phyloP scores from a whole-genome alignment of 2,888 invertebrate species.

The Adela reaumurella region DNA sequence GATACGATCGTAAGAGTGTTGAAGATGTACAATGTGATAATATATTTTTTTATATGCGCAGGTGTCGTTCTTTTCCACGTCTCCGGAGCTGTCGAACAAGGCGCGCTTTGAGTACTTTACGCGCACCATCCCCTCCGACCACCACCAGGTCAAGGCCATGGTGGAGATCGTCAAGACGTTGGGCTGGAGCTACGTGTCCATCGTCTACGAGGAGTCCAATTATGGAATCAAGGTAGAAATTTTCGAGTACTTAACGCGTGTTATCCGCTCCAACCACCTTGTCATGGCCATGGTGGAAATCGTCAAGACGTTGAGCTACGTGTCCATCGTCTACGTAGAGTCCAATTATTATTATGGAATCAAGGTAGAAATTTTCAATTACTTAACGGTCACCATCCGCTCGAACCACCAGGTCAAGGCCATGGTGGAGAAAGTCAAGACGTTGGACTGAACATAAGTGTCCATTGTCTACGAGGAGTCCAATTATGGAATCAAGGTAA shows the following conservation, averaged over 20 bases:
- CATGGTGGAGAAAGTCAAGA: constrained; percentile 80
- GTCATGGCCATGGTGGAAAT: too few relatives aligned
- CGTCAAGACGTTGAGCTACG: too few relatives aligned
- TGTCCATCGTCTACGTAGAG: too few relatives aligned
- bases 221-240: constrained; percentile 76
- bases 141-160: constrained; percentile 85
- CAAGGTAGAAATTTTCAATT: too few relatives aligned
- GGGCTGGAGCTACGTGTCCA: constrained; percentile 83
- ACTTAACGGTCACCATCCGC: too few relatives aligned
- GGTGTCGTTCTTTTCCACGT: constrained; percentile 94
- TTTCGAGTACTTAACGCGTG: too few relatives aligned
- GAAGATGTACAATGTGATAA: too few relatives aligned
- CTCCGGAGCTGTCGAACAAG: constrained; percentile 89
- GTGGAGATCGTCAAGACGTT: constrained; percentile 76
- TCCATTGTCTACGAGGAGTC: constrained; percentile 88
- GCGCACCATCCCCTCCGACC: constrained; percentile 88
- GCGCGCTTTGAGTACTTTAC: constrained; percentile 93
- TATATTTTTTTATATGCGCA: constrained; percentile 26
- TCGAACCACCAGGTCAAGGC: constrained; percentile 88
- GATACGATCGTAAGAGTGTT: too few relatives aligned
- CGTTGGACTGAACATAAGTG: constrained; percentile 81
- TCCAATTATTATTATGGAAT: too few relatives aligned
- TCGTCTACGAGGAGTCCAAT: constrained; percentile 86
- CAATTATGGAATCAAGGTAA: constrained; percentile 80
- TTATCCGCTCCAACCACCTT: too few relatives aligned